phyloP scores from a whole-genome alignment of 2,888 invertebrate species.

The Megamerina dolium region DNA sequence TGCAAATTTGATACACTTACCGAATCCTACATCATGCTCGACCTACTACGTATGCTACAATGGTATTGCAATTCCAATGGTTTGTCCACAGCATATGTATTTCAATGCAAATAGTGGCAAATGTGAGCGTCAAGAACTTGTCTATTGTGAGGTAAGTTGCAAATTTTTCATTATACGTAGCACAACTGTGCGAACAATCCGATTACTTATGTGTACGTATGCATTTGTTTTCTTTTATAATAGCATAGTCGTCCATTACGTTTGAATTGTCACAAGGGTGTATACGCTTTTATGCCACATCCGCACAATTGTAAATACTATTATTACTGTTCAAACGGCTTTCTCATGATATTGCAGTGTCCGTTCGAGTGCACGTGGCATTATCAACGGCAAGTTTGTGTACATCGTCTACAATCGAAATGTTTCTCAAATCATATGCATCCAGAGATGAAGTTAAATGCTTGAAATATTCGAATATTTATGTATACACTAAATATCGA shows the following conservation, averaged over 20 bases:
- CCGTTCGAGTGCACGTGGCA: conserved; percentile 34
- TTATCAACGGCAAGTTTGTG: conserved; percentile 27
- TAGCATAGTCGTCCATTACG: conserved; percentile 18
- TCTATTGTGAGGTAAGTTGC: conserved; percentile 26
- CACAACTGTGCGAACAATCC: not conserved
- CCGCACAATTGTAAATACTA: conserved; percentile 34
- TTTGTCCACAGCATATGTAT: conserved; percentile 27
- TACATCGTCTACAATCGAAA: conserved; percentile 23
- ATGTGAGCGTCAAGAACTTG: conserved; percentile 25
- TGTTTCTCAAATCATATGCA: conserved; percentile 17
- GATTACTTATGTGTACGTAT: too few relatives aligned
- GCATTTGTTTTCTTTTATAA: not conserved
- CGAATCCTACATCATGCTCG: conserved; percentile 29
- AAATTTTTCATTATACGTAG: not conserved
- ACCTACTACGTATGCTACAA: conserved; percentile 36
- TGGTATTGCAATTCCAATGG: conserved; percentile 29
- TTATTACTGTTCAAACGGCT: conserved; percentile 35
- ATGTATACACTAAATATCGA: not conserved
- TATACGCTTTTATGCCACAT: conserved; percentile 31
- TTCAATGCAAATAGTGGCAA: conserved; percentile 24
- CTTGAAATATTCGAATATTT: not conserved
- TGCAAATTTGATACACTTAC: conserved; percentile 23
- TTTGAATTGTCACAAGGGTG: conserved; percentile 22
- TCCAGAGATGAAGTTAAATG: not conserved
- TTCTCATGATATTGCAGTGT: conserved; percentile 34